phyloP scores from a whole-genome alignment of 2,113 vertebrate genomes.

The Columba livia region DNA sequence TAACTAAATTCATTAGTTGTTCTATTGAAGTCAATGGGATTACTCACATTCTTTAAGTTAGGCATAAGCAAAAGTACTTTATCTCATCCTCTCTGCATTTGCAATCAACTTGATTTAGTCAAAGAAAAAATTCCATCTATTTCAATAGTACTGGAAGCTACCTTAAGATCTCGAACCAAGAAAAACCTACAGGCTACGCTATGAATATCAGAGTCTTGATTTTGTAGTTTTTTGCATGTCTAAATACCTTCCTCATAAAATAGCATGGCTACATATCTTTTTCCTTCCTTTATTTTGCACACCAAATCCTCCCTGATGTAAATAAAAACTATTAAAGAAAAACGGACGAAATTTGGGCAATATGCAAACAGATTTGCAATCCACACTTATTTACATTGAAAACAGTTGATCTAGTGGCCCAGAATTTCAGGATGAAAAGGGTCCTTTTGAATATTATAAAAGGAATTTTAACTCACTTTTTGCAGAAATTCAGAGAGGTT shows the following conservation, averaged over 20 bases:
- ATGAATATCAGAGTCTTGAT: background rate
- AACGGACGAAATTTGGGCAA: background rate
- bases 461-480: background rate
- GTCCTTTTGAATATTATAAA: background rate
- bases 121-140: background rate
- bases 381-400: background rate
- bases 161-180: background rate
- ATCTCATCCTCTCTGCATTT: background rate
- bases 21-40: background rate
- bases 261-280: background rate
- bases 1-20: conserved; percentile 1
- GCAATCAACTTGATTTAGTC: background rate
- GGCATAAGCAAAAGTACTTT: background rate
- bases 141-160: background rate
- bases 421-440: background rate
- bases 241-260: background rate
- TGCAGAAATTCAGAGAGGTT: background rate
- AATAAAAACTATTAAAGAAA: background rate
- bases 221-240: background rate
- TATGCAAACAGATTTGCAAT: background rate
- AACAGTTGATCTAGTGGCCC: background rate
- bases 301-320: background rate
- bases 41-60: background rate
- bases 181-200: background rate
- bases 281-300: background rate